phyloP scores from a whole-genome alignment of 2,113 vertebrate species.

The Oophaga pumilio region DNA sequence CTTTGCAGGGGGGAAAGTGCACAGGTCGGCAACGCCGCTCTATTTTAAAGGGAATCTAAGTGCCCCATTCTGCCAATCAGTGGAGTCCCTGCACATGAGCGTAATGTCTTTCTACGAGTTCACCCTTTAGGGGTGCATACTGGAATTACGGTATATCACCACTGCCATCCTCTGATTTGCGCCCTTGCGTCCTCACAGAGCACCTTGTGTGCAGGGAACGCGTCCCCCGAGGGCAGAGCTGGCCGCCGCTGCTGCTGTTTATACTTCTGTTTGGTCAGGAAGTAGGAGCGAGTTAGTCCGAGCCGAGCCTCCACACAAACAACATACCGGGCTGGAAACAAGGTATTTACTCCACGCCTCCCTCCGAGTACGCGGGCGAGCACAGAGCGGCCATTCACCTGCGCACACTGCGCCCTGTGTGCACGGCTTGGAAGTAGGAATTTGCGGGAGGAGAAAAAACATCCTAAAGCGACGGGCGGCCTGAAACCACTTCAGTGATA shows the following conservation, averaged over 20 bases:
- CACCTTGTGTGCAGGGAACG: neutral
- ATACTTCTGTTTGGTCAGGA: conserved; percentile 21
- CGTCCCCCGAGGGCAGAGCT: neutral
- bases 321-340: neutral
- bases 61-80: no score
- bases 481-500: conserved; percentile 62
- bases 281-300: conserved; percentile 3
- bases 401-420: conserved; percentile 27
- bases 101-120: neutral
- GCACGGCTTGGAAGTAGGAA: conserved; percentile 18
- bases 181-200: neutral
- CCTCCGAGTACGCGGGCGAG: neutral
- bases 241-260: neutral
- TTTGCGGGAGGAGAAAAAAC: conserved; percentile 40
- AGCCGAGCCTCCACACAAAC: neutral
- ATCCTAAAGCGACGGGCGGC: conserved; percentile 59
- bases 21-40: no score
- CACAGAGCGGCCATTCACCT: conserved; percentile 11
- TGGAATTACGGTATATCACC: no score
- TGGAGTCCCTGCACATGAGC: no score
- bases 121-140: neutral
- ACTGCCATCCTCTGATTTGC: neutral
- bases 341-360: conserved; percentile 19
- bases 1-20: no score
- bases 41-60: no score